Conservation (phyloP, 2,113 vertebrate species). For the Mormyrus lacerda region DNA sequence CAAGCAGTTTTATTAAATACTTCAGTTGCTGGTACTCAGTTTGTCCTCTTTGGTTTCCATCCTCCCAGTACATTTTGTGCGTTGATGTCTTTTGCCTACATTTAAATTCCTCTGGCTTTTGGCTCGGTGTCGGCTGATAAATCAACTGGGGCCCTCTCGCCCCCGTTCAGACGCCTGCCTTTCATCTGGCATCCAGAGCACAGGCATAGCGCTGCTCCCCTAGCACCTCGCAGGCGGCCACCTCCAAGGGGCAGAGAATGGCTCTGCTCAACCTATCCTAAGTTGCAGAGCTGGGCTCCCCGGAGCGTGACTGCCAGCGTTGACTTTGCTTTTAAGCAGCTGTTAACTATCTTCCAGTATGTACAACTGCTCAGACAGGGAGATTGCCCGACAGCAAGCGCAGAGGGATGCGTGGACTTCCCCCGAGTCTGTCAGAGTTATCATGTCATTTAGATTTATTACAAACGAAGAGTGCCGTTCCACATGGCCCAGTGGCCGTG, state of each 20-base stretch:
- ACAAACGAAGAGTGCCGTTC: background rate
- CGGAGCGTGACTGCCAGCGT: background rate
- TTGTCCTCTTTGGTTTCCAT: background rate
- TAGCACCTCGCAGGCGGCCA: background rate
- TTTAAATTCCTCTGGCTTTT: background rate
- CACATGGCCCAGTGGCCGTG: background rate
- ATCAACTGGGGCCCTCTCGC: background rate
- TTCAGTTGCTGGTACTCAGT: background rate
- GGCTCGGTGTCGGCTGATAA: background rate
- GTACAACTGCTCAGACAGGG: background rate
- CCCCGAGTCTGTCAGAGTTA: background rate
- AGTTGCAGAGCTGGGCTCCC: too few species aligned
- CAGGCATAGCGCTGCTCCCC: background rate
- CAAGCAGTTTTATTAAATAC: background rate
- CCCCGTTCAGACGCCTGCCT: background rate
- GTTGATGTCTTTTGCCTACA: background rate
- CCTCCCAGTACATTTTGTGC: background rate
- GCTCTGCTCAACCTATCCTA: background rate
- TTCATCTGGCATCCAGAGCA: background rate
- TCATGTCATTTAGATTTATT: background rate
- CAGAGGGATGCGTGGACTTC: background rate
- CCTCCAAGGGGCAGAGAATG: background rate
- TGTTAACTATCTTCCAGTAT: background rate
- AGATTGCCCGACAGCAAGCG: background rate
- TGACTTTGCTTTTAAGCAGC: background rate